Conservation (phyloP, 2,113 vertebrate genomes). For the Osmerus mordax region DNA sequence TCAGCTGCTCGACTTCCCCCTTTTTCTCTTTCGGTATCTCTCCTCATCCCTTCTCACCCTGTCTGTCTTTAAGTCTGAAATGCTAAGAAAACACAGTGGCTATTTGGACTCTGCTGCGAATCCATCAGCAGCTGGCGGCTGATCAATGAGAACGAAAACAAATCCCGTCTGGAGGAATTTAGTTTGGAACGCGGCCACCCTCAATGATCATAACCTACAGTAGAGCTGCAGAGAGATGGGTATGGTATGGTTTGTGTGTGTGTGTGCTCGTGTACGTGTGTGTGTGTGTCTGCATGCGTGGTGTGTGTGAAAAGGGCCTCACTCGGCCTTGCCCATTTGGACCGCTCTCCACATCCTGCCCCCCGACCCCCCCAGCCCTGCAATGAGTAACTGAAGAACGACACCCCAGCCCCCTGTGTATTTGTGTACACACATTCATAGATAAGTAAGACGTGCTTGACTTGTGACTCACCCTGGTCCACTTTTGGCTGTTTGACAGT, state of each 20-base stretch:
- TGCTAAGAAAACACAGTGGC: constrained; percentile 67
- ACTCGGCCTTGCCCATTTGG: constrained; percentile 44
- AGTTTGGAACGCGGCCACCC: constrained; percentile 47
- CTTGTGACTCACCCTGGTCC: constrained; percentile 63
- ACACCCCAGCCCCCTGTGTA: constrained; percentile 30
- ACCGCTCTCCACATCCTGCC: constrained; percentile 42
- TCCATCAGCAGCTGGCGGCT: constrained; percentile 61
- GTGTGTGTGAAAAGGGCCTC: constrained; percentile 16
- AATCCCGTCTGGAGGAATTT: constrained; percentile 65
- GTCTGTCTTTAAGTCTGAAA: constrained; percentile 59
- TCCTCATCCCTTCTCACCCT: constrained; percentile 47
- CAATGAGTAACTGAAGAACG: constrained; percentile 45
- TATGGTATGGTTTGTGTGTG: constrained; percentile 10
- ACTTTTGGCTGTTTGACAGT: constrained; percentile 34
- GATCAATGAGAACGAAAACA: constrained; percentile 75
- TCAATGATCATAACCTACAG: constrained; percentile 43
- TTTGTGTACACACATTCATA: constrained; percentile 66
- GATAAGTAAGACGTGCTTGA: constrained; percentile 60
- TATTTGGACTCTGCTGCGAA: constrained; percentile 63
- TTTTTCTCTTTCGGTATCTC: constrained; percentile 30
- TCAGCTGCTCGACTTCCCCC: background rate
- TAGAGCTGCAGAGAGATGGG: constrained; percentile 40
- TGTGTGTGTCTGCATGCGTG: background rate
- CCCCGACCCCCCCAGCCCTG: constrained; percentile 11
- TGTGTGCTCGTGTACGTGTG: background rate